A percentile compares a stretch with the other conserved stretches of the same genome.
These are phyloP conservation scores for Muscidifurax raptorellus DNA, from an alignment of 1,140 invertebrate genomes.

Conservation along the genomic window DNA sequence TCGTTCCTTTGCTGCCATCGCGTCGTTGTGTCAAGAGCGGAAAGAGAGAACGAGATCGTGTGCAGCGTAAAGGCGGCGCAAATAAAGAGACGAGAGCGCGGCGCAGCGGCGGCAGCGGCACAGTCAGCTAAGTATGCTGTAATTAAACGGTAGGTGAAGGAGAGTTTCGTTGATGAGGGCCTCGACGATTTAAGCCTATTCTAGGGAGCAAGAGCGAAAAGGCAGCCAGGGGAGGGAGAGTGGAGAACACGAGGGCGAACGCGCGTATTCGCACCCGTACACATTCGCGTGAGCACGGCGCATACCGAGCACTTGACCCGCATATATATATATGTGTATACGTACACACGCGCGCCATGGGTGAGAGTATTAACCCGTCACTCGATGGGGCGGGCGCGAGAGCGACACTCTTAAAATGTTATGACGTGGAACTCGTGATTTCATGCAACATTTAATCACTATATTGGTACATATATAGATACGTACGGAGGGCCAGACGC, in stretches of 20 bases:
- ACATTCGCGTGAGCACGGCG: background rate
- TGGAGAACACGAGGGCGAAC: background rate
- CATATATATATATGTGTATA: too few relatives aligned
- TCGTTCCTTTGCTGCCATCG: background rate
- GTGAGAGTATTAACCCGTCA: conserved; percentile 58
- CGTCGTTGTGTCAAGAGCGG: conserved; percentile 9
- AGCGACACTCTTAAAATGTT: conserved; percentile 72
- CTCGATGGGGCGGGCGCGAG: conserved; percentile 40
- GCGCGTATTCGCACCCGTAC: conserved; percentile 18
- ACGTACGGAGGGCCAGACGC: background rate
- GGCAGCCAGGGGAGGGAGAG: background rate
- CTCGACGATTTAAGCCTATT: conserved; percentile 68
- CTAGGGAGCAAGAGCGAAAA: conserved; percentile 49
- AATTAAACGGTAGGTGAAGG: conserved; percentile 68
- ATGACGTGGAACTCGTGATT: conserved; percentile 74
- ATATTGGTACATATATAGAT: conserved; percentile 72
- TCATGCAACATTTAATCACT: conserved; percentile 74
- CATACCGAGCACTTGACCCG: conserved; percentile 51
- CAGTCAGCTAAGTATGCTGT: conserved; percentile 62
- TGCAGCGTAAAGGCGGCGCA: conserved; percentile 7
- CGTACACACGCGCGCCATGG: background rate
- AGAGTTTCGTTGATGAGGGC: conserved; percentile 65
- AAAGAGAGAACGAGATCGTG: background rate
- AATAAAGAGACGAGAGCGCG: conserved; percentile 37
- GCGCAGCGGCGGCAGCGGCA: background rate